phyloP scores from a whole-genome alignment of 2,888 invertebrate genomes.

The Folsomia manolachei region DNA sequence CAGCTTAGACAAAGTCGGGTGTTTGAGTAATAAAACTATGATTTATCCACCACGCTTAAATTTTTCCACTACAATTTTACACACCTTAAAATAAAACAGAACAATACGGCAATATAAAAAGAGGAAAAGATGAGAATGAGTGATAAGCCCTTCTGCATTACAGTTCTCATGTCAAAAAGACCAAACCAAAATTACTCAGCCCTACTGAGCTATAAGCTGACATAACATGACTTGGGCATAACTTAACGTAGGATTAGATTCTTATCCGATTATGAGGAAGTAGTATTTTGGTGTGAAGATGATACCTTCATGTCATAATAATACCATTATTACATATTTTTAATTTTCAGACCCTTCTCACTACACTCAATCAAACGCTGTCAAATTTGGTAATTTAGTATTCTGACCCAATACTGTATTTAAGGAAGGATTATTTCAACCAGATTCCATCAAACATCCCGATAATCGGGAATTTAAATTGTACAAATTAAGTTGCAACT shows the following conservation, averaged over 20 bases:
- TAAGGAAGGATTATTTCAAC: no score
- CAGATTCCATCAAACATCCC: no score
- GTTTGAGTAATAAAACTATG: not conserved
- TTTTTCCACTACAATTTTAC: not conserved
- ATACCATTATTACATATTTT: conserved; percentile 42
- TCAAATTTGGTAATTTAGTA: conserved; percentile 29
- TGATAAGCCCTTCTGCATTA: not conserved
- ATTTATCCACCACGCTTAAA: no score
- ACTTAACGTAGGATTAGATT: not conserved
- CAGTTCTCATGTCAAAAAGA: not conserved
- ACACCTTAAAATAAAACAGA: not conserved
- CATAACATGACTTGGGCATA: no score
- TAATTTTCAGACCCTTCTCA: conserved; percentile 21
- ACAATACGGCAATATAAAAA: not conserved
- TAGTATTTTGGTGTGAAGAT: conserved; percentile 18
- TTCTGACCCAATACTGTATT: not conserved
- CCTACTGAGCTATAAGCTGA: no score
- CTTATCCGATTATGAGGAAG: not conserved
- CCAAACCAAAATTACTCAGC: no score
- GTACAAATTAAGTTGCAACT: no score
- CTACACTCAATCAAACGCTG: conserved; percentile 30
- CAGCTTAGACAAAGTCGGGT: no score
- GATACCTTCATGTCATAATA: conserved; percentile 19
- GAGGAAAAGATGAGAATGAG: not conserved
- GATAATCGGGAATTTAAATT: no score